Conservation (phyloP, 2,113 vertebrate species). For the Ammodytes marinus region DNA sequence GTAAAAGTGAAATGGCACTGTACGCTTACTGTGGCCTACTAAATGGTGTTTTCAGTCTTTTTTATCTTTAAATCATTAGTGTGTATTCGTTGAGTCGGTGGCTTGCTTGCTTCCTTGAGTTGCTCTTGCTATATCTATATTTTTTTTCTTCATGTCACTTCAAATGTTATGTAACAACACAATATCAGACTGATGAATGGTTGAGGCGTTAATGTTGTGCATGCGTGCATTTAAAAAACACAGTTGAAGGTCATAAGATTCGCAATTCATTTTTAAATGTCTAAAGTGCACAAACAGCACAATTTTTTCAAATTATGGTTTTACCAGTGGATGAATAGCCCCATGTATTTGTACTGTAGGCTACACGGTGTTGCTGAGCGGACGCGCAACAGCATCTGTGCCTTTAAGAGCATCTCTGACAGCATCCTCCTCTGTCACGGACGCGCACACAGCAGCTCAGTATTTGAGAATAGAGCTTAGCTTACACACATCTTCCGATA, state of each 20-base stretch:
- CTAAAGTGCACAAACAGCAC: neutral
- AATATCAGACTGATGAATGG: neutral
- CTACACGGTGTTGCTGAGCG: neutral
- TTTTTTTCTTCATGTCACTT: neutral
- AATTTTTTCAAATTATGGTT: neutral
- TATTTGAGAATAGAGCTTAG: constrained; percentile 60
- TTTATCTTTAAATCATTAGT: neutral
- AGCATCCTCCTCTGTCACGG: constrained; percentile 77
- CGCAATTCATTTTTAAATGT: neutral
- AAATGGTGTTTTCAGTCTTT: neutral
- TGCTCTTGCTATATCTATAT: neutral
- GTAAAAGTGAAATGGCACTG: too few species aligned
- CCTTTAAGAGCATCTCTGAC: constrained; percentile 84
- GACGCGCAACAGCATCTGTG: constrained; percentile 51
- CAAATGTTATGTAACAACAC: constrained; percentile 32
- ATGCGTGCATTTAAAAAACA: neutral
- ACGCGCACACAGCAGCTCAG: constrained; percentile 66
- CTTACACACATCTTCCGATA: constrained; percentile 20
- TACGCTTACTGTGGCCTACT: too few species aligned
- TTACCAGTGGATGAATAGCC: neutral
- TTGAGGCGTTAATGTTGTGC: neutral
- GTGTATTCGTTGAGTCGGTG: constrained; percentile 2
- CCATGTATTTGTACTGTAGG: too few species aligned
- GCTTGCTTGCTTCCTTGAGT: neutral
- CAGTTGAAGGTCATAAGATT: neutral